Evolutionary conservation across 2,113 vertebrate species (phyloP), one percentile per base, ranked within the genome.

Genomic region (Apistogramma diplotaenia): DNA sequence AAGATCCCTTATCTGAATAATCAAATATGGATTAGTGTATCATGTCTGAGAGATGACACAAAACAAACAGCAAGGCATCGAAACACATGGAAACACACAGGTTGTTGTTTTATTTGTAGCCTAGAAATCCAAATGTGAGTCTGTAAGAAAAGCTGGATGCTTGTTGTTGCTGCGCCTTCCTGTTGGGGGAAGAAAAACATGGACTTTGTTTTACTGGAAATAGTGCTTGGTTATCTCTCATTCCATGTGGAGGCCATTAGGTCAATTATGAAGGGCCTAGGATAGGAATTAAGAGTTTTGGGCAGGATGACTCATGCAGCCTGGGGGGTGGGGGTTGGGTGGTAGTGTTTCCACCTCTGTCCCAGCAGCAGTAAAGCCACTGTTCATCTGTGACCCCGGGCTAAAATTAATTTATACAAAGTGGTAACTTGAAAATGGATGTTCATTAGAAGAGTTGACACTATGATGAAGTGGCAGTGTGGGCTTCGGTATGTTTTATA

Each of bases 191-290:
- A 90, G 85, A 84, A 91, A 90, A 92, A 90, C 75, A 89, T 76
- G 83, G 77, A 85, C 87, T 90, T 93, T 91, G 90, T 93, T 92
- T 95, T 93, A 94, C 90, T 94, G 94, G 93, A 95, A 95, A 91
- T 91, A 85, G 87, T 86, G 88, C 80, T 85, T 61, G 89, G 93
- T 89, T 95, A 95, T 95, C 93, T 94, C 67, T 85, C 86, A 70
- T 87, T 92, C 93, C 95, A 96, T 94, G 94, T 96, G 95, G 94
- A 95, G 94, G 92, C 94, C 93, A 95, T 96, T 96, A 95, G 94
- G 95, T 96, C 93, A 94, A 93, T 96, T 95, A 95, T 95, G 90
- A 95, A 90, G 85, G 90, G 90, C 91, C 87, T 89, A 88, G 89
- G 89, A 89, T 84, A 87, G 57, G 86, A 60, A 31, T 79, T 81